These are phyloP conservation scores for Remorina albescens DNA, from an alignment of 2,797 vertebrate species.

Conservation along the genomic window DNA sequence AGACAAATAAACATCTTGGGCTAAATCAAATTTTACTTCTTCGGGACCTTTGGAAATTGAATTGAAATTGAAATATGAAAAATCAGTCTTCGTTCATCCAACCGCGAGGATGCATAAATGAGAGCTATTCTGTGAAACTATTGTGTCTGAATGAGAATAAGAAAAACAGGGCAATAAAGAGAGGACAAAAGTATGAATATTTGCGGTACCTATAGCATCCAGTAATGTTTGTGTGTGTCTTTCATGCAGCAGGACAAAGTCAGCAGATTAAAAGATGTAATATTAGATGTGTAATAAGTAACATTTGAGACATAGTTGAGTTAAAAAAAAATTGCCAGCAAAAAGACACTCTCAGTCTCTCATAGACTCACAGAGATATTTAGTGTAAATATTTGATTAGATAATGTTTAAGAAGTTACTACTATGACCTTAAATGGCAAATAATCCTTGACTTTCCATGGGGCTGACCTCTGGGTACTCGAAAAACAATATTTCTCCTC, in stretches of 20 bases:
- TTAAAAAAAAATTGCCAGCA: no score
- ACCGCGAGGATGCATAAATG: not conserved
- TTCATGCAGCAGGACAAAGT: not conserved
- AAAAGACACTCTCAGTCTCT: not conserved
- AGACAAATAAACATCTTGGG: not conserved
- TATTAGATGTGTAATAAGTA: not conserved
- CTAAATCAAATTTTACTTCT: not conserved
- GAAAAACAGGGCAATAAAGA: no score
- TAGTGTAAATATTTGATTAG: not conserved
- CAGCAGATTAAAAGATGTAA: no score
- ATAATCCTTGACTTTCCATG: no score
- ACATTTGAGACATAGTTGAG: not conserved
- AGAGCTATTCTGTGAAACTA: not conserved
- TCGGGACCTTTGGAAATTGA: not conserved
- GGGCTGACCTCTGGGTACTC: not conserved
- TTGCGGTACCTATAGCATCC: not conserved
- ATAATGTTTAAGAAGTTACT: not conserved
- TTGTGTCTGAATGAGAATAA: not conserved
- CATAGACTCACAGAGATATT: not conserved
- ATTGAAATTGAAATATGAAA: not conserved
- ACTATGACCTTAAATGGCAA: no score
- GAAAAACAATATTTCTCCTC: not conserved
- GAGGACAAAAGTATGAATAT: no score
- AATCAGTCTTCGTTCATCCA: not conserved
- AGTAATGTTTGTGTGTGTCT: not conserved